phyloP scores from a whole-genome alignment of 2,797 vertebrate genomes.

The Acanthurus tractus region DNA sequence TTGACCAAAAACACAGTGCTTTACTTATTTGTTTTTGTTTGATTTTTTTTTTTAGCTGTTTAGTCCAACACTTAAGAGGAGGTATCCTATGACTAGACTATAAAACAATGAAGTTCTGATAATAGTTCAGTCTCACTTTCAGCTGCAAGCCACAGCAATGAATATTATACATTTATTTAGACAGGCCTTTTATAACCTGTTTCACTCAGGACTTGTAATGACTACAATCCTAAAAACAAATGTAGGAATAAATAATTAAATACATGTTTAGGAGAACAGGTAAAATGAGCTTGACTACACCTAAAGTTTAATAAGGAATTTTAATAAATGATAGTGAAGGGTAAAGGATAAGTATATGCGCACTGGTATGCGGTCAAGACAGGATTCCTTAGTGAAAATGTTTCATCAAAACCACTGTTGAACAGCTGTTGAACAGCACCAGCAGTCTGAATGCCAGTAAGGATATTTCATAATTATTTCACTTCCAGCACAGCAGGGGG shows the following conservation, averaged over 20 bases:
- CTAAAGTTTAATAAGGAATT: background rate
- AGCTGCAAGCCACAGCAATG: too few relatives aligned
- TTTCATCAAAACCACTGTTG: too few relatives aligned
- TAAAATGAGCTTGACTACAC: background rate
- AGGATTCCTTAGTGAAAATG: background rate
- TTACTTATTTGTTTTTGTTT: background rate
- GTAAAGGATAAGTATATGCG: background rate
- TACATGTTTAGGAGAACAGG: background rate
- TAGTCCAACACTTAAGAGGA: too few relatives aligned
- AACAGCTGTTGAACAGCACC: background rate
- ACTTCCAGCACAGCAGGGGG: conserved; percentile 56
- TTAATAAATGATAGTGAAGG: background rate
- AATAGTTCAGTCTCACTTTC: too few relatives aligned
- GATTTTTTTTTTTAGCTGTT: too few relatives aligned
- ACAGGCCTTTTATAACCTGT: too few relatives aligned
- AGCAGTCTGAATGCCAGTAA: background rate
- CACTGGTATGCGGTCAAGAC: background rate
- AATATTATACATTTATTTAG: too few relatives aligned
- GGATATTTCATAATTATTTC: background rate
- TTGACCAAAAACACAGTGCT: background rate
- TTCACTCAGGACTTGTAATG: too few relatives aligned
- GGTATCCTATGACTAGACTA: too few relatives aligned
- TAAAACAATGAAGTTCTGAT: too few relatives aligned
- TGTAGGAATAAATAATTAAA: background rate
- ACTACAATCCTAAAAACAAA: too few relatives aligned